phyloP scores from a whole-genome alignment of 2,888 invertebrate species.

The Arrhopalites spinosus region DNA sequence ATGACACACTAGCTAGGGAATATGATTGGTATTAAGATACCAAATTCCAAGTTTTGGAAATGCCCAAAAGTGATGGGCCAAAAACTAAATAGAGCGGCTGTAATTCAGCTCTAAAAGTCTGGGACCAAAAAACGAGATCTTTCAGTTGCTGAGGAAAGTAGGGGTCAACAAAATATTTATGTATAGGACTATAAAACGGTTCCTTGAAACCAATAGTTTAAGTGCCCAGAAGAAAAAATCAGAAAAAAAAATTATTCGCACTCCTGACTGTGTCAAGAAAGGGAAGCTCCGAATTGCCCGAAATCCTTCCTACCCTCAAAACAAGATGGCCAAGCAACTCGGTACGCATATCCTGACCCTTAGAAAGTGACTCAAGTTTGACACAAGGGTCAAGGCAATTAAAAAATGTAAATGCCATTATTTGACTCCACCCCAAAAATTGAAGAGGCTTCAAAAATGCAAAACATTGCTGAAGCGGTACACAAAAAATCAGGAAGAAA shows the following conservation, averaged over 20 bases:
- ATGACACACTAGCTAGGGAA: too few relatives aligned
- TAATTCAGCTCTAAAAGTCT: too few relatives aligned
- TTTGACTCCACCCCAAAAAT: background rate
- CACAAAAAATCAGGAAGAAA: background rate
- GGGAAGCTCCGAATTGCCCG: background rate
- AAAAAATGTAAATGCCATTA: background rate
- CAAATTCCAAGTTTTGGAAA: background rate
- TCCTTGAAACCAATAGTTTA: background rate
- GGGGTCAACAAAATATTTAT: background rate
- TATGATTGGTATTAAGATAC: too few relatives aligned
- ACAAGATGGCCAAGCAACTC: background rate
- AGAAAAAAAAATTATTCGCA: background rate
- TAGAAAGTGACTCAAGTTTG: background rate
- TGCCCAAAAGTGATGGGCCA: background rate
- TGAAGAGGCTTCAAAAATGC: background rate
- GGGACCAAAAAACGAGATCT: too few relatives aligned
- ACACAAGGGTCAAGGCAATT: background rate
- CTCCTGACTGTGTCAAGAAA: background rate
- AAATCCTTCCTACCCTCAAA: background rate
- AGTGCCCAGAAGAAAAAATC: background rate
- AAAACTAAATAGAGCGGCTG: background rate
- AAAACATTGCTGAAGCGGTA: background rate
- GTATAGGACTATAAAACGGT: background rate
- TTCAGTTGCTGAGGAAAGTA: background rate
- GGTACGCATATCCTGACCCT: background rate